Percentiles rank a stretch among this genome's conserved stretches.
Conservation (phyloP, 2,797 vertebrate genomes). For the Apogon hyalosoma region DNA sequence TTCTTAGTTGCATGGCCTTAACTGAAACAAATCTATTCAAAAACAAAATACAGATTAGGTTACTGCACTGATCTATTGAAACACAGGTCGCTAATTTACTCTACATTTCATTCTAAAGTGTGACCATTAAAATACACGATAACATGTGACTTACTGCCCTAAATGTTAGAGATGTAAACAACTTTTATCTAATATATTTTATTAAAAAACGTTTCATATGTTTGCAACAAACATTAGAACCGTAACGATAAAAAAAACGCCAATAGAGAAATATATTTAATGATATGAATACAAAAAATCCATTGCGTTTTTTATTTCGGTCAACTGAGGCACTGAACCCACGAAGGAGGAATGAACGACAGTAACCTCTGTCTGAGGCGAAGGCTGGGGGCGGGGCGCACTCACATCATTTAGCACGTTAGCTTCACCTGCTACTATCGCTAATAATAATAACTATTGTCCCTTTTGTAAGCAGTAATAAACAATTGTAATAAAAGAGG, state of each 20-base stretch:
- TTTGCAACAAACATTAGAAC: neutral
- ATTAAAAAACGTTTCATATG: neutral
- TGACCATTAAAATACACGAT: neutral
- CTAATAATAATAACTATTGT: neutral
- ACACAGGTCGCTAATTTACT: neutral
- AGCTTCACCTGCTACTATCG: conserved; percentile 31
- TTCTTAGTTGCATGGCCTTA: neutral
- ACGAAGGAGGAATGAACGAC: conserved; percentile 71
- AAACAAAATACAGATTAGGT: neutral
- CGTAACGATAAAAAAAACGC: neutral
- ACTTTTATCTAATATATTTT: neutral
- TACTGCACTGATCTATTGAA: neutral
- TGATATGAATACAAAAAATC: neutral
- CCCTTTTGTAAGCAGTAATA: no score
- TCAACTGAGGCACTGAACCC: conserved; percentile 56
- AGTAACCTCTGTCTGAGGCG: conserved; percentile 77
- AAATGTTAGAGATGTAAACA: neutral
- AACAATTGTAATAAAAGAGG: no score
- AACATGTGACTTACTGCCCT: neutral
- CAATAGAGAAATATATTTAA: neutral
- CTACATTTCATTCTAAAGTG: neutral
- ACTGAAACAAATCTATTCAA: neutral
- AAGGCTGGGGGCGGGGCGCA: conserved; percentile 76
- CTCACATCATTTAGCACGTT: conserved; percentile 34
- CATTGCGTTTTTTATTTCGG: neutral